A percentile compares a stretch with the other conserved stretches of the same genome.
Evolutionary conservation across 2,797 vertebrate species (phyloP).

Genomic region (Aselliscus stoliczkanus): DNA sequence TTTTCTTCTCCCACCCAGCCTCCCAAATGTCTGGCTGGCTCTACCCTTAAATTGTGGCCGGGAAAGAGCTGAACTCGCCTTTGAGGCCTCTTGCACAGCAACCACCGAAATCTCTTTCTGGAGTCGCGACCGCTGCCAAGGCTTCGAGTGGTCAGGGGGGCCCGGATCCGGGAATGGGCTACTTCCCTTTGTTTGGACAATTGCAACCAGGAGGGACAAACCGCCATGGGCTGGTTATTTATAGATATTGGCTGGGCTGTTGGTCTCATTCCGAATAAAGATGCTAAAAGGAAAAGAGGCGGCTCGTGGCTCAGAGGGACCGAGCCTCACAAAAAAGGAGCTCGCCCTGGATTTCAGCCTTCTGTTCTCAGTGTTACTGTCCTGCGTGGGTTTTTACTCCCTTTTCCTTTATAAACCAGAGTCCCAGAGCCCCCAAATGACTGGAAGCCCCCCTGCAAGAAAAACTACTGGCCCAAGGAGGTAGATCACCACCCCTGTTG

Average conservation of each 20-base stretch:
- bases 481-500: rapidly evolving
- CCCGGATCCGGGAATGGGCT: not conserved
- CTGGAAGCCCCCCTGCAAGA: not conserved
- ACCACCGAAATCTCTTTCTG: not conserved
- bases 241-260: not conserved
- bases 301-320: not conserved
- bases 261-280: not conserved
- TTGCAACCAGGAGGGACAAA: not conserved
- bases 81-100: not conserved
- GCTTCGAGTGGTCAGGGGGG: not conserved
- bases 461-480: not conserved
- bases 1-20: not conserved
- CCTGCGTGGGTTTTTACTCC: not conserved
- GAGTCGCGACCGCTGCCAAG: not conserved
- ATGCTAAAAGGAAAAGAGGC: not conserved
- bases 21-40: not conserved
- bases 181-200: not conserved
- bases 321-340: not conserved
- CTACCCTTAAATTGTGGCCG: not conserved
- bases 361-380: too few relatives aligned
- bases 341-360: not conserved
- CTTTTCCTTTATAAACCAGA: not conserved
- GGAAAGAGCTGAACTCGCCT: not conserved
- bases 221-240: not conserved
- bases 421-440: not conserved